phyloP scores from a whole-genome alignment of 2,888 invertebrate species.

The Cephus runcator region DNA sequence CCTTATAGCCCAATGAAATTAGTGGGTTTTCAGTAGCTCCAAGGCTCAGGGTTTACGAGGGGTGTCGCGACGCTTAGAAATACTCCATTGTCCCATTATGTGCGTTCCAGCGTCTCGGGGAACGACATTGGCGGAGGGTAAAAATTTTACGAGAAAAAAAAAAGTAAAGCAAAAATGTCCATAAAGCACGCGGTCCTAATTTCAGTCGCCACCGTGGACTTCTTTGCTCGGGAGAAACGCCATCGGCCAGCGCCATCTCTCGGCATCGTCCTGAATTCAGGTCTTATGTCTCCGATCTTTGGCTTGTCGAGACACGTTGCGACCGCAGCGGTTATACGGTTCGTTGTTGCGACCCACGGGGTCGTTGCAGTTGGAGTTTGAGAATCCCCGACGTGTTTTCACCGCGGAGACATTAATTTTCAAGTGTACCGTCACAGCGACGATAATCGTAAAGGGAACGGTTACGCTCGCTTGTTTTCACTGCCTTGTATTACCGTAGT shows the following conservation, averaged over 20 bases:
- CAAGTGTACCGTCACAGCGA: neutral
- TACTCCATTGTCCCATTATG: neutral
- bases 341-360: neutral
- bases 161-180: slow-evolving; percentile 51
- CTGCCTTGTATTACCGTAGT: neutral
- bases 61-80: neutral
- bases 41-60: neutral
- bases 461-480: neutral
- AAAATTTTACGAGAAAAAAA: slow-evolving; percentile 46
- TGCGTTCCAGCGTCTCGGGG: slow-evolving; percentile 2
- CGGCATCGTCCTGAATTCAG: neutral
- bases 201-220: neutral
- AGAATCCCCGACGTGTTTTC: neutral
- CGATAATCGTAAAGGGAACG: neutral
- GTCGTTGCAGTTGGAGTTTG: neutral
- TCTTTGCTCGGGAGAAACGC: neutral
- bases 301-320: neutral
- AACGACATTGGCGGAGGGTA: slow-evolving; percentile 28
- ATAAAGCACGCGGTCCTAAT: slow-evolving; percentile 40
- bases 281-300: neutral
- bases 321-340: neutral
- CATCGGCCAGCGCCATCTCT: neutral
- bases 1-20: neutral
- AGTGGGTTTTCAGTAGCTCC: neutral
- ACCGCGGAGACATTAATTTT: neutral